Evolutionary conservation across 2,113 vertebrate genomes (phyloP).

Genomic region (Catharus minimus): DNA sequence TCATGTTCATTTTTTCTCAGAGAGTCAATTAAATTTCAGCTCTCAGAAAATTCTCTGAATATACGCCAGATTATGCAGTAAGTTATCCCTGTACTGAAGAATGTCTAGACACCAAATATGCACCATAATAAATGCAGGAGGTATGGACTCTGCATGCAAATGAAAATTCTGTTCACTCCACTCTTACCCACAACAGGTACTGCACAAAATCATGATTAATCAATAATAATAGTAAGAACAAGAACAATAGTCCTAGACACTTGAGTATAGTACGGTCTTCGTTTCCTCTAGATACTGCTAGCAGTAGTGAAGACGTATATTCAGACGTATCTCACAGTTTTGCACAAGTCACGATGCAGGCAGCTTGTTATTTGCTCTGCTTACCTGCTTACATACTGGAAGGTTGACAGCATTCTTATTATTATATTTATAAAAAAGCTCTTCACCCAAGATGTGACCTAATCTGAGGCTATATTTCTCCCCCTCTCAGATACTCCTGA

Average conservation of each 20-base stretch:
- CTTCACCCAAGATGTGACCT: background rate
- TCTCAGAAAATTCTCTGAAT: background rate
- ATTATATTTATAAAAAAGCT: background rate
- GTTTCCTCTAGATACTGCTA: background rate
- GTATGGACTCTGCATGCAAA: background rate
- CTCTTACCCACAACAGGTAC: background rate
- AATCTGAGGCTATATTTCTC: background rate
- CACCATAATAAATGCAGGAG: background rate
- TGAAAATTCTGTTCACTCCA: background rate
- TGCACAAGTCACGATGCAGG: background rate
- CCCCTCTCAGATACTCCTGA: background rate
- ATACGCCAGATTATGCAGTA: background rate
- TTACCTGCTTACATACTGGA: background rate
- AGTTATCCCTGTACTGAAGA: background rate
- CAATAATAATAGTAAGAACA: background rate
- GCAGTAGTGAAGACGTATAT: fast-evolving
- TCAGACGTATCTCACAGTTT: background rate
- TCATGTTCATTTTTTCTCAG: background rate
- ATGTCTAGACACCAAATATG: background rate
- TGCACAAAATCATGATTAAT: background rate
- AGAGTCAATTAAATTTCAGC: background rate
- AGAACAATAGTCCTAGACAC: background rate
- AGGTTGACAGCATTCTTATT: background rate
- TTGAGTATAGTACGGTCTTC: background rate
- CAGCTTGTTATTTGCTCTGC: background rate